Base-by-base conservation (phyloP, 2,113 vertebrate species). In the Pelvicachromis taeniatus region DNA sequence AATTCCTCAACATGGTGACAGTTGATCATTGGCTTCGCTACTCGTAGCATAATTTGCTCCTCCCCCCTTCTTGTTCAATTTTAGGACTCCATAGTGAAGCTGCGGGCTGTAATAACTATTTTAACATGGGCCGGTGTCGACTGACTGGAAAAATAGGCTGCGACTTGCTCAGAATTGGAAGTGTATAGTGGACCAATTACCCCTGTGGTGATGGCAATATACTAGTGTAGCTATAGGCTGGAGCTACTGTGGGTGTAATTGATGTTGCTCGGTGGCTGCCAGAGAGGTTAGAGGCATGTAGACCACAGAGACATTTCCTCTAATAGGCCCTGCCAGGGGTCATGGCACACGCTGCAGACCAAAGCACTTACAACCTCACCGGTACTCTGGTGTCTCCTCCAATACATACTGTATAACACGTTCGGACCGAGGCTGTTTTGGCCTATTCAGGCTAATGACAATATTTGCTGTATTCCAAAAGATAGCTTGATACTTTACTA, bases 121-220 rank as follows among this genome's bases (percentile, higher is more conserved):
- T 94, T 93, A 93, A 95, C 93, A 94, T 86, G 81, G 83, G 84
- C 85, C 83, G 77, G 19, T 82, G 92, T 92, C 21, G 91, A 89
- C 85, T 84, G 92, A 91, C 93, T 93, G 84, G 85, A 93, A 94
- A 95, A 94, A 94, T 90, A 88, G 93, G 87, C 88, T 90, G 63
- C 13, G 81, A 93, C 93, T 94, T 92, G 84, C 85, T 84, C 8
- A 81, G 93, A 95, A 95, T 94, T 92, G 92, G 87, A 88, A 93
- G 91, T 93, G 89, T 93, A 94, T 92, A 92, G 90, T 77, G 84
- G 91, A 93, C 90, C 95, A 95, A 96, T 95, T 95, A 96, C 94
- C 95, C 94, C 86, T 61, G 83, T 81, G 92, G 95, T 93, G 91
- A 95, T 93, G 93, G 92, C 92, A 93, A 95, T 94, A 91, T 89